Conservation (phyloP, 2,113 vertebrate genomes). For the Phylloscopus trochilus region DNA sequence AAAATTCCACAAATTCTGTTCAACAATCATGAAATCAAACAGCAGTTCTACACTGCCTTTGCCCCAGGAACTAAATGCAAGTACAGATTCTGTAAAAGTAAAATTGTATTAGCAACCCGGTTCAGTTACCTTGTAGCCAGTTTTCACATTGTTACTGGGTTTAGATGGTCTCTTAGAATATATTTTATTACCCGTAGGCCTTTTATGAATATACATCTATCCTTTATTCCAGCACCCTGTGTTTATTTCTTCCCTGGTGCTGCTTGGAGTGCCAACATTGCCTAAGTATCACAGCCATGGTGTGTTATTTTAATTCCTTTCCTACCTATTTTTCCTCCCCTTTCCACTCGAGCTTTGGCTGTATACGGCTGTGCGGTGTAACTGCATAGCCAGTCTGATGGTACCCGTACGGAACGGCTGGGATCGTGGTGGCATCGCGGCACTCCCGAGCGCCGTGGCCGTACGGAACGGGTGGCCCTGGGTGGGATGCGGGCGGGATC, state of each 20-base stretch:
- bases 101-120: neutral
- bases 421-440: neutral
- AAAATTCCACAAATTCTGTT: neutral
- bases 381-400: accelerated
- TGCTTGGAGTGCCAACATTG: neutral
- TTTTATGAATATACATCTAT: accelerated
- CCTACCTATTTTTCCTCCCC: accelerated
- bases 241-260: neutral
- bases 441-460: neutral
- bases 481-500: too few species aligned
- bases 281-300: accelerated
- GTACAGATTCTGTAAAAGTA: neutral
- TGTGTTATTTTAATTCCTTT: too few species aligned
- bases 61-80: neutral
- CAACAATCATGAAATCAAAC: too few species aligned
- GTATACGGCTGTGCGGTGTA: accelerated
- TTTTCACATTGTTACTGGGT: neutral
- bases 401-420: too few species aligned
- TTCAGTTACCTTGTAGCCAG: neutral
- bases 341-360: neutral
- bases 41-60: accelerated
- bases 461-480: too few species aligned
- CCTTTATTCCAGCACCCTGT: neutral
- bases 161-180: accelerated
- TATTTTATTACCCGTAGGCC: neutral